phyloP scores from a whole-genome alignment of 1,140 invertebrate species.

The Orussus abietinus region DNA sequence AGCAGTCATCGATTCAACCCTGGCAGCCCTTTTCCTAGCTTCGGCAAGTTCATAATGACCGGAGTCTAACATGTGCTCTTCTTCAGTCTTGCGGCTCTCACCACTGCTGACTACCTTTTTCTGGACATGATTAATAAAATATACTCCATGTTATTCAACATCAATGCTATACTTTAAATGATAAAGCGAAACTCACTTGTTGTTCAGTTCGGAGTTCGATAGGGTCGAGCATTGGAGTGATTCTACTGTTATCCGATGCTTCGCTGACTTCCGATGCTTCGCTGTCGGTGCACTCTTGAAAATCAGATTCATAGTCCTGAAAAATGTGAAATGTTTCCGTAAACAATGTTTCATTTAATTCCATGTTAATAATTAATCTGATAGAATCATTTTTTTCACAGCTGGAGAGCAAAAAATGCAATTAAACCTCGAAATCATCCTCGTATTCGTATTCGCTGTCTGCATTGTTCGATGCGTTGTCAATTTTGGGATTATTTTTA shows the following conservation, averaged over 20 bases:
- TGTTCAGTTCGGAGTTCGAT: slow-evolving; percentile 36
- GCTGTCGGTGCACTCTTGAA: slow-evolving; percentile 52
- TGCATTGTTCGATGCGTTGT: slow-evolving; percentile 1
- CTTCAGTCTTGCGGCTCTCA: slow-evolving; percentile 47
- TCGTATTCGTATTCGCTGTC: slow-evolving; percentile 40
- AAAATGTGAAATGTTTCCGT: too few relatives aligned
- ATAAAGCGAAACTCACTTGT: slow-evolving; percentile 25
- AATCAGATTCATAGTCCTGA: slow-evolving; percentile 58
- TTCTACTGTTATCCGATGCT: slow-evolving; percentile 28
- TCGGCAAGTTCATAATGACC: slow-evolving; percentile 62
- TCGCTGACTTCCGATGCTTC: slow-evolving; percentile 43
- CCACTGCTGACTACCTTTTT: slow-evolving; percentile 25
- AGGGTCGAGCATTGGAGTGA: slow-evolving; percentile 28
- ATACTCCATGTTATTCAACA: background rate
- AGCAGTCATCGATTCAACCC: slow-evolving; percentile 36
- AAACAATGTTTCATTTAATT: too few relatives aligned
- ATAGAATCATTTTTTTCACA: background rate
- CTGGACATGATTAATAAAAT: slow-evolving; percentile 20
- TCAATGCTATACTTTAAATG: background rate
- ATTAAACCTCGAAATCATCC: slow-evolving; percentile 52
- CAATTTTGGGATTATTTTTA: background rate
- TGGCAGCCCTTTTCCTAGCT: slow-evolving; percentile 47
- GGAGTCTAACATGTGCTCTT: slow-evolving; percentile 66
- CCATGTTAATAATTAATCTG: background rate
- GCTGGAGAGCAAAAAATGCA: slow-evolving; percentile 4